Conservation (phyloP, 2,113 vertebrate species). For the Phalacrocorax aristotelis region DNA sequence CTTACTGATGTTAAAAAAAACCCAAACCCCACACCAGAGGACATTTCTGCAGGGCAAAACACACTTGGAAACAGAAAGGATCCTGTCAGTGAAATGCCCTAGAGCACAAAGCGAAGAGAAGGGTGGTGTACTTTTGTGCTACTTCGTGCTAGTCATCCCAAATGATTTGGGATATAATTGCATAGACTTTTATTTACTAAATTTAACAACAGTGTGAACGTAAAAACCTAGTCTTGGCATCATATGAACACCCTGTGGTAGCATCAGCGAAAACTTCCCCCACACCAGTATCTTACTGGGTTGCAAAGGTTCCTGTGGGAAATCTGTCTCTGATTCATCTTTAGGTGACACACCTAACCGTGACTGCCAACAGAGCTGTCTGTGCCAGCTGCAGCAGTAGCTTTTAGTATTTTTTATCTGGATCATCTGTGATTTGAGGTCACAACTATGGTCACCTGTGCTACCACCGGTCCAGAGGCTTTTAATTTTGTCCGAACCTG, state of each 20-base stretch:
- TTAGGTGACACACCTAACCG: neutral
- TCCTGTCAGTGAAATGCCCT: neutral
- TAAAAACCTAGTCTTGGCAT: neutral
- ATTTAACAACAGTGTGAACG: neutral
- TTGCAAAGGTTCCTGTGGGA: neutral
- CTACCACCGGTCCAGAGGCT: neutral
- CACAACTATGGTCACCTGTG: neutral
- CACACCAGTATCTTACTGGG: neutral
- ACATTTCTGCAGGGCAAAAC: neutral
- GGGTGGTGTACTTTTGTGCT: neutral
- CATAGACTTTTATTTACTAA: neutral
- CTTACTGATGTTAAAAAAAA: neutral
- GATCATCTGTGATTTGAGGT: neutral
- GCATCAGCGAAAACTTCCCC: neutral
- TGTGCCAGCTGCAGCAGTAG: neutral
- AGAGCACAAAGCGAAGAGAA: neutral
- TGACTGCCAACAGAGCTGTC: neutral
- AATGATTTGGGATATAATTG: neutral
- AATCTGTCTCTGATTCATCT: neutral
- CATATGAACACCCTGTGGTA: neutral
- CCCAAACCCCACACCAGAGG: neutral
- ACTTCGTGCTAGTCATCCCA: neutral
- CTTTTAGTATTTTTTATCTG: neutral
- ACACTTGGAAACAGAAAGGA: neutral
- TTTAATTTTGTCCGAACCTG: neutral